Base-by-base conservation (phyloP, 2,888 invertebrate genomes). In the Perizoma affinitatum region DNA sequence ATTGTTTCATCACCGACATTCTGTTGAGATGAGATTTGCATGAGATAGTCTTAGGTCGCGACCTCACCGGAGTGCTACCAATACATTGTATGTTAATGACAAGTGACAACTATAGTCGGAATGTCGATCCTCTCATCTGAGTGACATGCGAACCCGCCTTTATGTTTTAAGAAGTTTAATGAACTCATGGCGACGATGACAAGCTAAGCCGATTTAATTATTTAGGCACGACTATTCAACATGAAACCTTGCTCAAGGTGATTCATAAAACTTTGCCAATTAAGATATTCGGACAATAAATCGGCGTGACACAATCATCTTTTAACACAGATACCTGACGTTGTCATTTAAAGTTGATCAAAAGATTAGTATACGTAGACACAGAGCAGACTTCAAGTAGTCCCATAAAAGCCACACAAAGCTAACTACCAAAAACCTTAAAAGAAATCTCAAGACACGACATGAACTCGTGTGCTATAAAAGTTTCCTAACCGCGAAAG, bases 71-170 rank as follows among this genome's bases (percentile, higher is more conserved):
- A 71, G 71, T 74, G 90, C 91, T 90, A 89, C 91, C 79, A 80
- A 72, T 73, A 81, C 85, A 91, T 91, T 91, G 91, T 91, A 90
- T 91, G 91, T 71, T 88, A 91, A 91, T 90, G 72, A 72, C 67
- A 63, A 66, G 59, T 79, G 80, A 81, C 85, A 83, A 75, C 72
- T 60, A 73, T 70, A 61, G 76, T 79, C 74, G 75, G 76, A 67
- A 74, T 65, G 69, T 74, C 80, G 48, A 50, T 49, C 45, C 45
- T 75, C 71, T 72, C 76, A 69, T 53, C 56, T 45, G 46, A 58
- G 54, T 57, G 61, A 60, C 62, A 62, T 54, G 53, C 52, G 36
- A 54, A 58, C 61, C 54, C 61, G 53, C 61, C 58, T 67, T 61
- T 46, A 53, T 56, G 63, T 60, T 54, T 53, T 66, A 66, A 68